phyloP scores from a whole-genome alignment of 2,113 vertebrate genomes.

The Passer domesticus region DNA sequence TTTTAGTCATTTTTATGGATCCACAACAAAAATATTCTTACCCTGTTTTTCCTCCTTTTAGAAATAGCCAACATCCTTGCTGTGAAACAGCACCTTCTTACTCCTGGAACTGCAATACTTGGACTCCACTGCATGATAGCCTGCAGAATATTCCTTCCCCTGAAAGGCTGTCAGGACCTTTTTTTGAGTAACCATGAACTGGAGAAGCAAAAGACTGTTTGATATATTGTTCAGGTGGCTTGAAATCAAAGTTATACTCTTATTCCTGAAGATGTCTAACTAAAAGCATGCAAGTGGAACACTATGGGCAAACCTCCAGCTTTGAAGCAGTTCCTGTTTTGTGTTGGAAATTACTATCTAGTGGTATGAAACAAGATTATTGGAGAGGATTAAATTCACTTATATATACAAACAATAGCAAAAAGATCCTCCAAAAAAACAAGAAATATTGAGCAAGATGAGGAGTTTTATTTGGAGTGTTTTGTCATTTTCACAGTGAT shows the following conservation, averaged over 20 bases:
- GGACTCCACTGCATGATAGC: not conserved
- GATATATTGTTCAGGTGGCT: not conserved
- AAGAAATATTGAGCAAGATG: not conserved
- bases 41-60: not conserved
- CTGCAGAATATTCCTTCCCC: not conserved
- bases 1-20: not conserved
- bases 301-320: not conserved
- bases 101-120: not conserved
- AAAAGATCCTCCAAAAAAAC: not conserved
- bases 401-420: not conserved
- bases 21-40: not conserved
- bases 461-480: not conserved
- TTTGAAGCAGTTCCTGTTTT: not conserved
- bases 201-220: not conserved
- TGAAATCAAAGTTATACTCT: not conserved
- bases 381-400: not conserved
- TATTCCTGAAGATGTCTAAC: not conserved
- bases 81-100: not conserved
- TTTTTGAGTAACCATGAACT: not conserved
- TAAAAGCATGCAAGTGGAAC: not conserved
- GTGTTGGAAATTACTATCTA: not conserved
- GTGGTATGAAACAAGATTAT: not conserved
- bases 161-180: not conserved
- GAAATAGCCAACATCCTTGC: not conserved
- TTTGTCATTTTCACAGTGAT: slow-evolving; percentile 41